A percentile compares a stretch with the other conserved stretches of the same genome.
phyloP scores from a whole-genome alignment of 2,888 invertebrate species.

The Zaprionus obscuricornis region DNA sequence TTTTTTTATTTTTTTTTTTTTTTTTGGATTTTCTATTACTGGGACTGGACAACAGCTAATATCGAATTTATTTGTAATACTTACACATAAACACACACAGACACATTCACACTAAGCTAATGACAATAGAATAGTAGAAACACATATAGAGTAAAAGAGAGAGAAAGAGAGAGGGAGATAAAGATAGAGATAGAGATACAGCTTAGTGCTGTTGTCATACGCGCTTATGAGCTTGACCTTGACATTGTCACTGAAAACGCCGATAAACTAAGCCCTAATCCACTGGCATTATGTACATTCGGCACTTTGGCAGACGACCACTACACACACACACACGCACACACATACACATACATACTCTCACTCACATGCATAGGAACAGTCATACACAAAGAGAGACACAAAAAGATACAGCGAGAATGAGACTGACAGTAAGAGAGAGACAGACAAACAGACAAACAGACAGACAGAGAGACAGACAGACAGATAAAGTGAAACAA shows the following conservation, averaged over 20 bases:
- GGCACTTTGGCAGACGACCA: conserved; percentile 65
- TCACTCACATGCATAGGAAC: neutral
- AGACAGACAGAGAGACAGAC: neutral
- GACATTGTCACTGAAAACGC: conserved; percentile 74
- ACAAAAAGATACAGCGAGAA: conserved; percentile 19
- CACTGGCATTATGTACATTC: conserved; percentile 76
- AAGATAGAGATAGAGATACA: conserved; percentile 1
- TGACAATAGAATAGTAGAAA: conserved; percentile 19
- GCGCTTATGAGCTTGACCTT: conserved; percentile 77
- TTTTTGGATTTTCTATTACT: too few relatives aligned
- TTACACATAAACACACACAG: conserved; percentile 15
- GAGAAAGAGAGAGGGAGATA: conserved; percentile 1
- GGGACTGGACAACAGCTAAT: conserved; percentile 51
- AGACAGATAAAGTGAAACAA: conserved; percentile 40
- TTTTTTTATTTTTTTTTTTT: too few relatives aligned
- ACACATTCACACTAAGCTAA: conserved; percentile 15
- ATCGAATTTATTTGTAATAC: conserved; percentile 58
- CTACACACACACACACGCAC: conserved; percentile 29
- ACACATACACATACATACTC: conserved; percentile 12
- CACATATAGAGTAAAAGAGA: conserved; percentile 12
- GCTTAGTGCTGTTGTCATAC: conserved; percentile 63
- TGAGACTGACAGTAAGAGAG: conserved; percentile 26
- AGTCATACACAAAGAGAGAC: neutral
- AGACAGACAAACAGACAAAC: neutral
- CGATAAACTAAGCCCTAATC: conserved; percentile 77